Percentiles rank a stretch among this genome's conserved stretches.
Conservation (phyloP, 2,888 invertebrate genomes). For the Spatulosminthurus flaviceps region DNA sequence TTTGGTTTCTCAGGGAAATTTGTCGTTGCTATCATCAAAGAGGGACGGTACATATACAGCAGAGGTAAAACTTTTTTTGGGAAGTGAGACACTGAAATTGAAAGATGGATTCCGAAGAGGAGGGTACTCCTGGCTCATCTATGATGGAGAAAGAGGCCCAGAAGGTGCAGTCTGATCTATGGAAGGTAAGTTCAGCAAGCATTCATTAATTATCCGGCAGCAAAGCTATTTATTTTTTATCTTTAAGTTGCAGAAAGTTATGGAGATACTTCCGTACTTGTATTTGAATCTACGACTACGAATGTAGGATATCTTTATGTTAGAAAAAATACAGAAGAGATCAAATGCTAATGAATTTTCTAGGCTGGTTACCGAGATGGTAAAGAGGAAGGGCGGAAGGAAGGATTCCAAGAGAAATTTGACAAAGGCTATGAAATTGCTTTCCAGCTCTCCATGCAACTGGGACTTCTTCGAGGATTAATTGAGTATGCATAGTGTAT, state of each 20-base stretch:
- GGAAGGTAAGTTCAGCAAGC: constrained; percentile 47
- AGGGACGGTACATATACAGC: background rate
- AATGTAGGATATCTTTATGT: too few species aligned
- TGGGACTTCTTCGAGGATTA: constrained; percentile 55
- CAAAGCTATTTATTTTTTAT: background rate
- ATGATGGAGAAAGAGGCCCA: constrained; percentile 54
- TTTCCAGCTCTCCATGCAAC: constrained; percentile 48
- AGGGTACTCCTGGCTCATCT: constrained; percentile 38
- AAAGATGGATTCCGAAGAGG: constrained; percentile 58
- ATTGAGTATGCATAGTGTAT: constrained; percentile 51
- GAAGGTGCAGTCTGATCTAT: constrained; percentile 51
- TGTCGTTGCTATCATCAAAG: too few species aligned
- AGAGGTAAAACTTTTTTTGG: background rate
- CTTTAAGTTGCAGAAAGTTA: too few species aligned
- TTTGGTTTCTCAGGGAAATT: too few species aligned
- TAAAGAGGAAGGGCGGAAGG: constrained; percentile 50
- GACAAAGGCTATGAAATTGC: constrained; percentile 49
- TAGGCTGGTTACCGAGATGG: constrained; percentile 58
- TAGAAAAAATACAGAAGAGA: too few species aligned
- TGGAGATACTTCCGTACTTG: too few species aligned
- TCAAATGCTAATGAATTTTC: too few species aligned
- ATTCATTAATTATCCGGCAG: background rate
- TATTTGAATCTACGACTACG: too few species aligned
- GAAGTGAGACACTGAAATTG: background rate
- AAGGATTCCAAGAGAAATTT: constrained; percentile 50